A percentile compares a stretch with the other conserved stretches of the same genome.
Evolutionary conservation across 2,113 vertebrate species (phyloP).

Genomic region (Euleptes europaea): DNA sequence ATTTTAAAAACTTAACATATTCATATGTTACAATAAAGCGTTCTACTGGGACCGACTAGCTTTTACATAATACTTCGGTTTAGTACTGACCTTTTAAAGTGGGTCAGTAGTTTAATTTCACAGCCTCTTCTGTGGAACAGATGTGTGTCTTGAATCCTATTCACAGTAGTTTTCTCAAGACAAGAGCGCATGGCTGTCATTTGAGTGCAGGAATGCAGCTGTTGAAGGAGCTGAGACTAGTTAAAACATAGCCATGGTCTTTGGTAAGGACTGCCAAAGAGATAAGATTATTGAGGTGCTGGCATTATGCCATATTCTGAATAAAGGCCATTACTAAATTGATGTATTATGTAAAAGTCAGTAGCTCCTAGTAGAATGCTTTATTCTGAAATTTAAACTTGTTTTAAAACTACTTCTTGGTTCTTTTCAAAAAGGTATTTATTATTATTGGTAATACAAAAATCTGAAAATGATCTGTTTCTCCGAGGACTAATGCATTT

Average conservation of each 20-base stretch:
- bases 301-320: not conserved
- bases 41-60: too few species aligned
- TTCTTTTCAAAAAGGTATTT: too few species aligned
- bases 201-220: not conserved
- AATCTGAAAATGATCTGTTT: not conserved
- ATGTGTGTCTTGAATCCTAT: not conserved
- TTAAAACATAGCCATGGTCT: not conserved
- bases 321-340: slow-evolving; percentile 30
- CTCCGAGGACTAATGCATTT: not conserved
- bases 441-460: not conserved
- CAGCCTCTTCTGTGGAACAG: too few species aligned
- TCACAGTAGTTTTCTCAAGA: not conserved
- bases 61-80: too few species aligned
- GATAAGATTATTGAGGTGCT: too few species aligned
- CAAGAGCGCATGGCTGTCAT: not conserved
- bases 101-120: too few species aligned
- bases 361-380: not conserved
- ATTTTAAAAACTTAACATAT: too few species aligned
- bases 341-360: too few species aligned
- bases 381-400: too few species aligned
- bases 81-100: too few species aligned
- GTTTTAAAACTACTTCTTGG: not conserved
- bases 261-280: too few species aligned
- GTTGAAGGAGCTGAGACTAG: not conserved
- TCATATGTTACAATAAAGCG: too few species aligned